A percentile compares a stretch with the other conserved stretches of the same genome.
Evolutionary conservation across 2,113 vertebrate genomes (phyloP).

Genomic region (Trogon surrucura): DNA sequence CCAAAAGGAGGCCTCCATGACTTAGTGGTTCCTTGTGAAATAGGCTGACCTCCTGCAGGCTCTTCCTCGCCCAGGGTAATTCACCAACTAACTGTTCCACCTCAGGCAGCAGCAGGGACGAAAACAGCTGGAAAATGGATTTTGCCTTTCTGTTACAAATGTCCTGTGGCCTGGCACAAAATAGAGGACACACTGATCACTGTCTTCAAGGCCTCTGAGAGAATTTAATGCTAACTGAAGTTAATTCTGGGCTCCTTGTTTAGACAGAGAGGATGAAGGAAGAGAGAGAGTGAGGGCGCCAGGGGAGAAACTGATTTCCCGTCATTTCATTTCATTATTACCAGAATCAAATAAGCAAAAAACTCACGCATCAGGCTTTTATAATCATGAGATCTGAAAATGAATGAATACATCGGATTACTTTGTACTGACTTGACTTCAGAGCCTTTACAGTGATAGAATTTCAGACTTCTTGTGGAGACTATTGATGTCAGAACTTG

Average conservation of each 20-base stretch:
- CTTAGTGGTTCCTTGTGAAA: not conserved
- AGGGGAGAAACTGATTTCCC: constrained; percentile 53
- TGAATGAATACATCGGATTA: constrained; percentile 46
- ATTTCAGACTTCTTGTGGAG: constrained; percentile 6
- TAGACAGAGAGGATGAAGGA: constrained; percentile 14
- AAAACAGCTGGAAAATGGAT: not conserved
- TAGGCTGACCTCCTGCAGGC: not conserved
- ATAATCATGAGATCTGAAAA: constrained; percentile 50
- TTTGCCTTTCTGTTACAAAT: not conserved
- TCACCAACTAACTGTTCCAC: not conserved
- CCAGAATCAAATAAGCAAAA: constrained; percentile 65
- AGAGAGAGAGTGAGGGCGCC: not conserved
- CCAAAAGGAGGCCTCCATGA: not conserved
- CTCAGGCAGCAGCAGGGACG: not conserved
- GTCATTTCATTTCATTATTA: constrained; percentile 59
- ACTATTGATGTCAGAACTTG: not conserved
- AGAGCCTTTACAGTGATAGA: constrained; percentile 29
- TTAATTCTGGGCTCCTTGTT: constrained; percentile 31
- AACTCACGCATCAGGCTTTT: constrained; percentile 60
- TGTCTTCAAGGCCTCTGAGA: not conserved
- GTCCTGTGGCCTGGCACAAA: not conserved
- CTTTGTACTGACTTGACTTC: constrained; percentile 43
- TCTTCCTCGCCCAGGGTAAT: not conserved
- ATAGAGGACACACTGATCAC: not conserved
- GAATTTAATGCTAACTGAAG: constrained; percentile 38